These are phyloP conservation scores for Drosophila pseudoobscura DNA, from an alignment of 1,140 invertebrate species.

Conservation along the genomic window DNA sequence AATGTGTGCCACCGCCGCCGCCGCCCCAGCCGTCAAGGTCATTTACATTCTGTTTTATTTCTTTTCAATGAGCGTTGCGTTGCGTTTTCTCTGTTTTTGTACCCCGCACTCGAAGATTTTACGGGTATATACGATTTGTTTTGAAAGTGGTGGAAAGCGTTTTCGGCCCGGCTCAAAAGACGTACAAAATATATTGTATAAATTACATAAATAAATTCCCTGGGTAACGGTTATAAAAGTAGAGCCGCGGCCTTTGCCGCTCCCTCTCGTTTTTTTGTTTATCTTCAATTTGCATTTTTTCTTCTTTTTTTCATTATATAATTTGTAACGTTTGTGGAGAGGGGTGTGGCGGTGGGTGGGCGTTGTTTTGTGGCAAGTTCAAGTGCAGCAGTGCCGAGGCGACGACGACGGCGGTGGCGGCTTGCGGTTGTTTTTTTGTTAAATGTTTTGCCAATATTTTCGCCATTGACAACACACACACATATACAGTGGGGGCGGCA, in stretches of 20 bases:
- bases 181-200: no score
- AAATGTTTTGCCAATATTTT: constrained; percentile 81
- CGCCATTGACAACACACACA: constrained; percentile 62
- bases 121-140: no score
- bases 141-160: no score
- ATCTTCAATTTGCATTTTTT: constrained; percentile 11
- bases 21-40: constrained; percentile 60
- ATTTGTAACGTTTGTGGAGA: constrained; percentile 39
- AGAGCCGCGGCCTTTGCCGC: no score
- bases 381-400: constrained; percentile 53
- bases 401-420: constrained; percentile 11
- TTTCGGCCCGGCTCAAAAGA: no score
- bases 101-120: no score
- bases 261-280: constrained; percentile 7
- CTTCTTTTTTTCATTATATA: constrained; percentile 65
- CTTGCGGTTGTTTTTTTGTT: constrained; percentile 45
- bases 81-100: constrained; percentile 41
- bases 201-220: no score
- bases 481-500: neutral
- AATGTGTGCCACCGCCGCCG: constrained; percentile 35
- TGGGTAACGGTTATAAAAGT: no score
- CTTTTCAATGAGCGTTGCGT: constrained; percentile 36
- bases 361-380: constrained; percentile 71
- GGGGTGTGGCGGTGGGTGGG: constrained; percentile 30
- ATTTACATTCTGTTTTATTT: constrained; percentile 77